Base-by-base conservation (phyloP, 2,113 vertebrate genomes). In the Sitta europaea region DNA sequence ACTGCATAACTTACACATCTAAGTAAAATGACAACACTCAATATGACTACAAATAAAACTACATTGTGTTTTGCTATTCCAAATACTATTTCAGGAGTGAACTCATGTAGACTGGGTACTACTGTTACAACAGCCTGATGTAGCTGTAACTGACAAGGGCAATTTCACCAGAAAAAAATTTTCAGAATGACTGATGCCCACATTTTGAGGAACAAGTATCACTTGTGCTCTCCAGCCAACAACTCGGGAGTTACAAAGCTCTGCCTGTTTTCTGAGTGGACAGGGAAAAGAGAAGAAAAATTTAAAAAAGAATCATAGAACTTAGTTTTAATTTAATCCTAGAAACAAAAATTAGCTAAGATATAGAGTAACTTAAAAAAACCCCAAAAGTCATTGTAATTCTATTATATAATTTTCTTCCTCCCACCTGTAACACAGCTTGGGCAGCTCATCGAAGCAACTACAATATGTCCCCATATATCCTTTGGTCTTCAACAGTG, bases 391-490 rank as follows among this genome's bases (percentile, higher is more conserved):
- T 25, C 4, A 50, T 48, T 19, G 12, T 20, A 40, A 29, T 38
- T 68, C 14, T 68, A 6, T 24, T 38, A 33, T 3, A 28, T 1
- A 8, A 40, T 89, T 66, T 73, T 36, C 5, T 63, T 58, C 43
- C 62, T 70, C 47, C 33, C 45, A 80, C 5, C 66, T 66, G 36
- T n/a, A 78, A 16, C 24, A 85, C 29, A 24, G 27, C 27, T 70
- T 42, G 40, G 38, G 22, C 38, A 90, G 33, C 27, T 67, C 5
- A 11, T 14, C 0, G 1, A 75, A 48, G 15, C 51, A 80, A 50
- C 5, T 2, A 5, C 20, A 72, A 1, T 4, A 53, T 5, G 14
- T 28, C 35, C 22, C 28, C n/a, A 36, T 5, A 12, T 11, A n/a
- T 36, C 25, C 31, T 80, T 35, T 35, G 10, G 11, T 53, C 25